Conservation (phyloP, 2,797 vertebrate species). For the Lithobates sylvaticus region DNA sequence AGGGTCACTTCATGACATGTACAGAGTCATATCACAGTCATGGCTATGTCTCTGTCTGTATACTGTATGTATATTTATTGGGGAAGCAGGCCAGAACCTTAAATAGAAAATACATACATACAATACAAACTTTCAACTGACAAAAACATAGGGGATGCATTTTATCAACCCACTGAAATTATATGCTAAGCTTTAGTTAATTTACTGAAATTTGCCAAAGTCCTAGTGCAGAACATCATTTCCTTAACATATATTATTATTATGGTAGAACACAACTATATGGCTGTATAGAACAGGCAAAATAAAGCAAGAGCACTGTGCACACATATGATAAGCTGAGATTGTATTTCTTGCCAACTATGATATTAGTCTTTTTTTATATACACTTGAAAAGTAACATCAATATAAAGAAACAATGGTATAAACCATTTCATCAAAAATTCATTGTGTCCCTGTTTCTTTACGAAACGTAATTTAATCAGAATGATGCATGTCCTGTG, state of each 20-base stretch:
- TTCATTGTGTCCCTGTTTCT: constrained; percentile 61
- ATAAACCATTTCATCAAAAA: constrained; percentile 54
- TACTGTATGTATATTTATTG: not conserved
- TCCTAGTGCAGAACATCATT: not conserved
- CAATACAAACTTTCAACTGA: not conserved
- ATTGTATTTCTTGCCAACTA: constrained; percentile 5
- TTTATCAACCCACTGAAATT: not conserved
- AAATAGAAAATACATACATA: not conserved
- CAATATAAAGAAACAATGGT: constrained; percentile 38
- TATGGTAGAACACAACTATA: not conserved
- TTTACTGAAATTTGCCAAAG: not conserved
- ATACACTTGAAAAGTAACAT: constrained; percentile 23
- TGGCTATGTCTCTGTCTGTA: not conserved
- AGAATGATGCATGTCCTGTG: constrained; percentile 73
- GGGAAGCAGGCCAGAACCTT: not conserved
- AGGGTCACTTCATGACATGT: too few species aligned
- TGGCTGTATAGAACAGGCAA: not conserved
- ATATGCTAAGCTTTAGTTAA: not conserved
- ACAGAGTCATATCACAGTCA: too few species aligned
- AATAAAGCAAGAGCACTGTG: not conserved
- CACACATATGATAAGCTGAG: constrained; percentile 9
- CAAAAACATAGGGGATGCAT: not conserved
- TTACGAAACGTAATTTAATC: constrained; percentile 74
- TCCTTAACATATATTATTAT: not conserved
- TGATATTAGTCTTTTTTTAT: constrained; percentile 7